Conservation (phyloP, 2,888 invertebrate genomes). For the Melinaea menophilus region DNA sequence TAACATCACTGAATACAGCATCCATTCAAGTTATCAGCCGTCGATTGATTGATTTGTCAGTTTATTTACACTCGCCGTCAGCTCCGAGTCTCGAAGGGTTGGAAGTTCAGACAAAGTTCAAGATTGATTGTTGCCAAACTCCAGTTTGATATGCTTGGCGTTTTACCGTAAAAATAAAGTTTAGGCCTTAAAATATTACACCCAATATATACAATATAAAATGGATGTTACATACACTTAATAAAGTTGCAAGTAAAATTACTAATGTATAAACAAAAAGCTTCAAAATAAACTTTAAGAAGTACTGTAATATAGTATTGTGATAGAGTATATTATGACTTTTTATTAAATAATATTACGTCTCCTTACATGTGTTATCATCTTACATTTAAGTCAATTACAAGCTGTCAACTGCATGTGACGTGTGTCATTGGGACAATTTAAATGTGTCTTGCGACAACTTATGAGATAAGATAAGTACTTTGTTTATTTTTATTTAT, state of each 20-base stretch:
- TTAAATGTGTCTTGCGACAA: no score
- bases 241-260: no score
- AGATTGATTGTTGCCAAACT: conserved; percentile 24
- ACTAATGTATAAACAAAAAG: no score
- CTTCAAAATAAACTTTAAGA: no score
- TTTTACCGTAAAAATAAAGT: neutral
- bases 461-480: no score
- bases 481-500: no score
- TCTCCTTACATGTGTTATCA: neutral
- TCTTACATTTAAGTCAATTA: conserved; percentile 23
- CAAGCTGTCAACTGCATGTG: conserved; percentile 24
- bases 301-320: conserved; percentile 2
- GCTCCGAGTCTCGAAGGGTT: conserved; percentile 34
- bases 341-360: no score
- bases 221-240: neutral
- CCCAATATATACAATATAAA: neutral
- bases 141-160: conserved; percentile 2
- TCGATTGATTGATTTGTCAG: conserved; percentile 36
- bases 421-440: no score
- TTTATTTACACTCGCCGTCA: conserved; percentile 29
- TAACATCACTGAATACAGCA: neutral
- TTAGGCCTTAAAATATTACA: neutral
- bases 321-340: no score
- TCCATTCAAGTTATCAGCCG: conserved; percentile 19
- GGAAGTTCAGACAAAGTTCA: conserved; percentile 24